These are phyloP conservation scores for Campopleginae sp. DNA, from an alignment of 2,888 invertebrate genomes.

Conservation along the genomic window DNA sequence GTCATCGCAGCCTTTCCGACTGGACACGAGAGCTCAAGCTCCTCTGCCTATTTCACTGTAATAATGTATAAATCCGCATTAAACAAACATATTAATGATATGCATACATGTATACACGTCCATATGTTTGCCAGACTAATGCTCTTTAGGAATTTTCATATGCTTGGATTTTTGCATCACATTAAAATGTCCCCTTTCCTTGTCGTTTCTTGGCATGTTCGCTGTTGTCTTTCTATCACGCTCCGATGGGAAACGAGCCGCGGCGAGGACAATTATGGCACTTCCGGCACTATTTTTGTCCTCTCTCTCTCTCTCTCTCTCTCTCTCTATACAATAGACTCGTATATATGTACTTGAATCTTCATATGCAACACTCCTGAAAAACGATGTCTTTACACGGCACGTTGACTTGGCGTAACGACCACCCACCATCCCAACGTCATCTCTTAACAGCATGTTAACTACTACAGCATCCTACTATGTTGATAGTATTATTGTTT, in stretches of 20 bases:
- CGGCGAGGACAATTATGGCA: slow-evolving; percentile 75
- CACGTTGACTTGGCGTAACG: slow-evolving; percentile 77
- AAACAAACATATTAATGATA: background rate
- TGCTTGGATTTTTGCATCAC: slow-evolving; percentile 37
- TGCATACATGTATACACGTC: slow-evolving; percentile 21
- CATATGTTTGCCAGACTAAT: background rate
- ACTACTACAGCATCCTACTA: slow-evolving; percentile 37
- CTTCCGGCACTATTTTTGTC: slow-evolving; percentile 71
- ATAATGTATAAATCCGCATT: slow-evolving; percentile 14
- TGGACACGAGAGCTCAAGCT: background rate
- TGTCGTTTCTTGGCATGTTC: slow-evolving; percentile 50
- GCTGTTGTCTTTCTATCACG: slow-evolving; percentile 56
- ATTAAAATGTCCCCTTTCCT: slow-evolving; percentile 57
- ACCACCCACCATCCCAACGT: slow-evolving; percentile 77
- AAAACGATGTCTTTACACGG: slow-evolving; percentile 80
- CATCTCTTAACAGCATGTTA: slow-evolving; percentile 48
- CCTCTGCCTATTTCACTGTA: slow-evolving; percentile 9
- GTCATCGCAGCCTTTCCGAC: slow-evolving; percentile 25
- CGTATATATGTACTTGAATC: slow-evolving; percentile 11
- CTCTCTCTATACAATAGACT: slow-evolving; percentile 37
- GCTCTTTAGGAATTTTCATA: slow-evolving; percentile 55
- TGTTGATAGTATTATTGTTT: slow-evolving; percentile 11
- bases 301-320: slow-evolving; percentile 39
- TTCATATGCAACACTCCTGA: slow-evolving; percentile 51
- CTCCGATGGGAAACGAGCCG: slow-evolving; percentile 69